Base-by-base conservation (phyloP, 2,888 invertebrate genomes). In the Patella ulyssiponensis region DNA sequence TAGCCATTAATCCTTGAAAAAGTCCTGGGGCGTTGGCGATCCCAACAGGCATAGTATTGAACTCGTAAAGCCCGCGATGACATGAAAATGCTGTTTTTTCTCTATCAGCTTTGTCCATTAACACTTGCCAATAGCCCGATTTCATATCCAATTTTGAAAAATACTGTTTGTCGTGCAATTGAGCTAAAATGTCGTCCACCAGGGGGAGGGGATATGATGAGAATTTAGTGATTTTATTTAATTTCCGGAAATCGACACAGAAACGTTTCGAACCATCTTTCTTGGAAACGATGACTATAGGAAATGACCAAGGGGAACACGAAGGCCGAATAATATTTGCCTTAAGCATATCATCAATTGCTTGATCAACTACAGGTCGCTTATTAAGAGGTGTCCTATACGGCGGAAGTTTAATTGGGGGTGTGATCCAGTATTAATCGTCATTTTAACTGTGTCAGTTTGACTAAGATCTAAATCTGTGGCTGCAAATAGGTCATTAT, bases 201-300 rank as follows among this genome's bases (percentile, higher is more conserved):
- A 64, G n/a, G 1, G 64, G 64, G 9, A 20, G 64, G 2, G 64
- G 20, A 5, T 64, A 17, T 9, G 64, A 64, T 7, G 27, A 73
- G 4, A 53, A 52, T 52, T 52, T 64, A 2, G 73, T 73, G 15
- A 73, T 73, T 12, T 74, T 54, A 44, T 74, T 74, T 4, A 74
- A 33, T 15, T 23, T n/a, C 44, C 74, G n/a, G 33, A 44, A 64
- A 64, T 64, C 64, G 4, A 64, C 64, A 64, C 64, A 64, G 20
- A 64, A 64, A 17, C 58, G 17, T 58, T 58, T 58, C 5, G 58
- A 58, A n/a, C 74, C 71, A 71, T 79, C 77, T 56, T 79, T 79
- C 54, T 82, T 81, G 5, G 71, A 51, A 15, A 81, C 80, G 15
- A 82, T 52, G 12, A 82, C 78, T 9, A 79, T 17, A 3, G 79